Conservation (phyloP, 2,888 invertebrate species). For the Endotricha flammealis region DNA sequence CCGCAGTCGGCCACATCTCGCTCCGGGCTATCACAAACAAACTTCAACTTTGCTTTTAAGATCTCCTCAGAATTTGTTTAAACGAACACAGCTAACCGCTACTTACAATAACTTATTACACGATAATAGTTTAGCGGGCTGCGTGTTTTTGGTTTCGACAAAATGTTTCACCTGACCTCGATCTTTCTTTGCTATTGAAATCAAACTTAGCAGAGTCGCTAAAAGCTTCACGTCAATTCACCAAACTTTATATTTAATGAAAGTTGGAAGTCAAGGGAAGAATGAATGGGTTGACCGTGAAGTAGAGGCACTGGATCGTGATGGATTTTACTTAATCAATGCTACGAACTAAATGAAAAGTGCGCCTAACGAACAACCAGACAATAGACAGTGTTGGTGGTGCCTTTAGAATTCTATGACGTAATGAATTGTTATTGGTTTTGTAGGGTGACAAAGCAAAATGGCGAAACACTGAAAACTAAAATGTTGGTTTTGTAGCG, state of each 20-base stretch:
- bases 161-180: slow-evolving; percentile 24
- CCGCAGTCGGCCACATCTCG: slow-evolving; percentile 21
- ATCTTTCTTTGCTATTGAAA: slow-evolving; percentile 23
- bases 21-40: slow-evolving; percentile 31
- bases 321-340: slow-evolving; percentile 54
- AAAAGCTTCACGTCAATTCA: slow-evolving; percentile 31
- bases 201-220: slow-evolving; percentile 26
- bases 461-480: slow-evolving; percentile 37
- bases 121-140: slow-evolving; percentile 1
- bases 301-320: slow-evolving; percentile 33
- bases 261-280: slow-evolving; percentile 33
- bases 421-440: slow-evolving; percentile 55
- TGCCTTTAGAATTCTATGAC: slow-evolving; percentile 35
- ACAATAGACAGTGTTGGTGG: slow-evolving; percentile 37
- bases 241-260: slow-evolving; percentile 38
- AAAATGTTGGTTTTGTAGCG: slow-evolving; percentile 34
- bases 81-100: slow-evolving; percentile 29
- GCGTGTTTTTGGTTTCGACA: background rate
- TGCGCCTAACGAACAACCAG: slow-evolving; percentile 44
- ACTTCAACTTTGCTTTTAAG: slow-evolving; percentile 46
- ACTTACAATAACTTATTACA: slow-evolving; percentile 12
- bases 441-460: slow-evolving; percentile 31
- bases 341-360: slow-evolving; percentile 47
- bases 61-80: slow-evolving; percentile 33
- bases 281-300: slow-evolving; percentile 38